phyloP scores from a whole-genome alignment of 2,888 invertebrate genomes.

The Temnothorax rugatulus region DNA sequence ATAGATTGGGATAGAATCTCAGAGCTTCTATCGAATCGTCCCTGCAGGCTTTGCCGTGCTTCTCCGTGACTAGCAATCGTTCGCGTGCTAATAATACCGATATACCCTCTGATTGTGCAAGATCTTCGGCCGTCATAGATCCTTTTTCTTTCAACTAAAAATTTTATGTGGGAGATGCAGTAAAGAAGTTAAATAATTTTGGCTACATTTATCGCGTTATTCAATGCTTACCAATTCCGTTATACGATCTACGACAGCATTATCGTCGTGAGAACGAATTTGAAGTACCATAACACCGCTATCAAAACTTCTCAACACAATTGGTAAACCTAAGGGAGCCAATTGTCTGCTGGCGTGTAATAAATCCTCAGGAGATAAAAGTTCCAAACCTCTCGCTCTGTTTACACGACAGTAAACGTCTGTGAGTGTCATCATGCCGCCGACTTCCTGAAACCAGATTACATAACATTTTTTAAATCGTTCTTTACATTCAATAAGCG shows the following conservation, averaged over 20 bases:
- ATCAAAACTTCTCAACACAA: slow-evolving; percentile 94
- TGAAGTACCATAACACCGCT: slow-evolving; percentile 99
- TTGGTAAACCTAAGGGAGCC: slow-evolving; percentile 89
- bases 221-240: slow-evolving; percentile 88
- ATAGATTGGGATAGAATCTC: slow-evolving; percentile 96
- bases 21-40: slow-evolving; percentile 98
- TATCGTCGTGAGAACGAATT: slow-evolving; percentile 91
- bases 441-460: slow-evolving; percentile 90
- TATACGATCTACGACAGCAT: slow-evolving; percentile 90
- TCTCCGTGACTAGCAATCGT: slow-evolving; percentile 95
- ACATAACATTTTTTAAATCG: not conserved
- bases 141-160: slow-evolving; percentile 89
- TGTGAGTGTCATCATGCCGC: slow-evolving; percentile 98
- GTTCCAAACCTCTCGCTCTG: slow-evolving; percentile 97
- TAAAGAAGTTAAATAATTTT: slow-evolving; percentile 15
- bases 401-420: slow-evolving; percentile 99
- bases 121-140: slow-evolving; percentile 94
- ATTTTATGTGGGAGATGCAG: slow-evolving; percentile 10
- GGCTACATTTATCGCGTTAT: not conserved
- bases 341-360: slow-evolving; percentile 95
- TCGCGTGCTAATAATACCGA: slow-evolving; percentile 97
- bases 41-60: slow-evolving; percentile 94
- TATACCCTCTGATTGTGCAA: slow-evolving; percentile 94
- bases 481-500: slow-evolving; percentile 6
- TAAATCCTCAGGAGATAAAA: slow-evolving; percentile 98